Conservation (phyloP, 2,888 invertebrate species). For the Ariolimax columbianus region DNA sequence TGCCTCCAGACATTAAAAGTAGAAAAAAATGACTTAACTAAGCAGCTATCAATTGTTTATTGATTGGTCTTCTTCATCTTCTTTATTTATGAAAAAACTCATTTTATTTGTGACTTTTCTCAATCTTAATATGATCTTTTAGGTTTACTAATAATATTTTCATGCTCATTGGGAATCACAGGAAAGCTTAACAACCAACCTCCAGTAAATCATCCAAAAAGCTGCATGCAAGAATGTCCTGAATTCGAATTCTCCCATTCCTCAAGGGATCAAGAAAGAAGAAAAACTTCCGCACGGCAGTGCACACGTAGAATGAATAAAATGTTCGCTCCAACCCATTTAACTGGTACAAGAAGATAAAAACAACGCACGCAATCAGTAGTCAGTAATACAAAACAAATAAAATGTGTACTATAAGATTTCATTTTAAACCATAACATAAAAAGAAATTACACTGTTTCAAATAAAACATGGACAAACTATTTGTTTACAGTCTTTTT, state of each 20-base stretch:
- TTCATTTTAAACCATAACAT: background rate
- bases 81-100: too few relatives aligned
- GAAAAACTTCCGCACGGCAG: slow-evolving; percentile 95
- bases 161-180: too few relatives aligned
- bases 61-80: too few relatives aligned
- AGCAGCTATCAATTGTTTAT: too few relatives aligned
- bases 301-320: slow-evolving; percentile 96
- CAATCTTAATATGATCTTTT: too few relatives aligned
- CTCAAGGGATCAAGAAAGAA: slow-evolving; percentile 95
- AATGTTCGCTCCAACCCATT: slow-evolving; percentile 94
- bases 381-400: background rate
- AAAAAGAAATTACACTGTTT: background rate
- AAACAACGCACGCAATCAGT: background rate
- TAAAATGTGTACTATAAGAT: background rate
- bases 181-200: slow-evolving; percentile 79
- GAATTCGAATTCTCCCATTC: slow-evolving; percentile 92
- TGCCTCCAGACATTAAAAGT: too few relatives aligned
- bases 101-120: too few relatives aligned
- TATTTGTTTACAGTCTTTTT: too few relatives aligned
- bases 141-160: too few relatives aligned
- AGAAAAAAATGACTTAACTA: too few relatives aligned
- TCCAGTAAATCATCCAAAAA: slow-evolving; percentile 95
- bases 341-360: slow-evolving; percentile 78
- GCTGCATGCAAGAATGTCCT: slow-evolving; percentile 93
- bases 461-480: background rate